A percentile compares a stretch with the other conserved stretches of the same genome.
These are phyloP conservation scores for Notamacropus eugenii DNA, from an alignment of 2,797 vertebrate species.

Conservation along the genomic window DNA sequence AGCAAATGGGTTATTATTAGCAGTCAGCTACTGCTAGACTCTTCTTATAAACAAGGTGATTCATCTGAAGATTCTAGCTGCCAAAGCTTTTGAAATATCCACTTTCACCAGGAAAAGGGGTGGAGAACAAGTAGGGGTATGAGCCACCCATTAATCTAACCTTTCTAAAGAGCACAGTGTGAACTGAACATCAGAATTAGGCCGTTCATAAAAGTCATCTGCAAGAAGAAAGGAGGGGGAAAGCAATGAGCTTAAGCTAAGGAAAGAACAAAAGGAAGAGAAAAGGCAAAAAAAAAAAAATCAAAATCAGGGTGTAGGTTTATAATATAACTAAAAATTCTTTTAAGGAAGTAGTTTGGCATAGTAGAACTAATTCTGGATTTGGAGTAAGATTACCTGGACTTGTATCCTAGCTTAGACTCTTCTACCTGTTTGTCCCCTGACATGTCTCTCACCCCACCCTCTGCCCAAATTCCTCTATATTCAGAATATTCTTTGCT, in stretches of 20 bases:
- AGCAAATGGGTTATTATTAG: conserved; percentile 2
- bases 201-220: conserved; percentile 38
- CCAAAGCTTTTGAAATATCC: conserved; percentile 57
- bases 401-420: neutral
- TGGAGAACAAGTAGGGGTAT: conserved; percentile 42
- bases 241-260: conserved; percentile 27
- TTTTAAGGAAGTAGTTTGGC: neutral
- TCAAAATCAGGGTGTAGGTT: conserved; percentile 43
- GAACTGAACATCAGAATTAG: conserved; percentile 60
- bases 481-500: neutral
- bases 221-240: conserved; percentile 32
- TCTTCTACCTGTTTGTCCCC: neutral
- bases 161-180: conserved; percentile 31
- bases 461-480: neutral
- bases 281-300: conserved; percentile 45
- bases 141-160: conserved; percentile 28
- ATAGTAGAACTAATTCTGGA: neutral
- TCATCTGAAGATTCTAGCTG: conserved; percentile 47
- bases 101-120: conserved; percentile 8
- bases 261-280: neutral
- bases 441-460: neutral
- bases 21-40: conserved; percentile 48
- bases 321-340: conserved; percentile 20
- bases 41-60: conserved; percentile 56
- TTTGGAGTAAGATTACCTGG: neutral